Base-by-base conservation (phyloP, 2,888 invertebrate species). In the Eupithecia centaureata region DNA sequence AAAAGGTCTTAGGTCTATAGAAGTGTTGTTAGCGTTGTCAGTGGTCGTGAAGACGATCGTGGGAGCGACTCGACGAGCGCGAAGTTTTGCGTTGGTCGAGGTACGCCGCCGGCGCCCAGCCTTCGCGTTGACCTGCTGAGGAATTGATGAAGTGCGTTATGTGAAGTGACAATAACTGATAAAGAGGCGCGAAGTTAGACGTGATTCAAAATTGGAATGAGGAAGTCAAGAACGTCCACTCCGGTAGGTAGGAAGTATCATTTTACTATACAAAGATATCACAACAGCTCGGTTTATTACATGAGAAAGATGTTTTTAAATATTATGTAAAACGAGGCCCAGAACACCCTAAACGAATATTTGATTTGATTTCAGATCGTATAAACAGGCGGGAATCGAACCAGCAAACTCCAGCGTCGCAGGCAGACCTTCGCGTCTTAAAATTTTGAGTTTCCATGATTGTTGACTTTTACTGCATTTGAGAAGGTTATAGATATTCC, bases 91-190 rank as follows among this genome's bases (percentile, higher is more conserved):
- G 95, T 89, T 95, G 96, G 92, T 97, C 97, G 89, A 98, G 94
- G 92, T 98, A 98, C 35, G 98, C 97, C 62, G 98, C 97, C 66
- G 98, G 98, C 69, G 97, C 98, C 98, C 98, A 99, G 77, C 98
- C 98, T 90, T 97, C 97, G 82, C 95, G 94, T 77, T 95, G 94
- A 77, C 95, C 96, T 91, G 89, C 90, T 94, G 86, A 57, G 28
- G 27, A 32, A 57, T 8, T 30, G 2, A 57, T 18, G 18, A 27
- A 10, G 27, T 28, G n/a, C 15, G 1, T 56, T 30, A 30, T 56
- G 7, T 28, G 54, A 28, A n/a, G 47, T 47, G 42, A 38, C 13
- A 22, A 3, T 47, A 12, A 18, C 51, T 25, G 25, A 13, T 25
- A 25, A 51, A 51, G 51, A 51, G 38, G 38, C 13, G 15, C 2